Percentiles rank a stretch among this genome's conserved stretches.
Evolutionary conservation across 2,113 vertebrate genomes (phyloP).

Genomic region (Colius striatus): DNA sequence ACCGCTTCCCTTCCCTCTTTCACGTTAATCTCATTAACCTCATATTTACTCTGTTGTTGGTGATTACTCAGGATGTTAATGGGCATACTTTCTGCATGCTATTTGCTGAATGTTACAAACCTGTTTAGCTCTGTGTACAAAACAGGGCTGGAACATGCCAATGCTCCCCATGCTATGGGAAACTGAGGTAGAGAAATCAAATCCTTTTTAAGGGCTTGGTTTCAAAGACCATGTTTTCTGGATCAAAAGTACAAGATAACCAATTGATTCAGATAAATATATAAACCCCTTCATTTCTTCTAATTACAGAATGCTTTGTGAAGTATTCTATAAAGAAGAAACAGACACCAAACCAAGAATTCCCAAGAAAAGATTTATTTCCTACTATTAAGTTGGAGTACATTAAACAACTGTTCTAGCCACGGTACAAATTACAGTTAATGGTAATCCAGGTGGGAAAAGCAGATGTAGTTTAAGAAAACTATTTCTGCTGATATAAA

Average conservation of each 20-base stretch:
- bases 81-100: neutral
- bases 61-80: conserved; percentile 29
- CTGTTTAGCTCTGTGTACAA: neutral
- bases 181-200: rapidly evolving
- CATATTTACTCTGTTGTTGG: conserved; percentile 7
- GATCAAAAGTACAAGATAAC: neutral
- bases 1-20: neutral
- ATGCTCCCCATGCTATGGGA: neutral
- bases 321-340: neutral
- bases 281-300: neutral
- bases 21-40: conserved; percentile 45
- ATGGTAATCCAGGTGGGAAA: conserved; percentile 35
- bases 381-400: neutral
- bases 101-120: neutral
- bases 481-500: conserved; percentile 10
- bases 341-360: neutral
- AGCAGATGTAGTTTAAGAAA: conserved; percentile 53
- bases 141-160: neutral
- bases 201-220: neutral
- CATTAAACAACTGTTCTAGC: neutral
- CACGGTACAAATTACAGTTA: neutral
- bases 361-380: neutral
- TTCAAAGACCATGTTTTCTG: neutral
- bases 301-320: neutral
- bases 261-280: neutral